Percentiles rank a stretch among this genome's conserved stretches.
Evolutionary conservation across 2,888 invertebrate species (phyloP).

Genomic region (Drosophila testacea): DNA sequence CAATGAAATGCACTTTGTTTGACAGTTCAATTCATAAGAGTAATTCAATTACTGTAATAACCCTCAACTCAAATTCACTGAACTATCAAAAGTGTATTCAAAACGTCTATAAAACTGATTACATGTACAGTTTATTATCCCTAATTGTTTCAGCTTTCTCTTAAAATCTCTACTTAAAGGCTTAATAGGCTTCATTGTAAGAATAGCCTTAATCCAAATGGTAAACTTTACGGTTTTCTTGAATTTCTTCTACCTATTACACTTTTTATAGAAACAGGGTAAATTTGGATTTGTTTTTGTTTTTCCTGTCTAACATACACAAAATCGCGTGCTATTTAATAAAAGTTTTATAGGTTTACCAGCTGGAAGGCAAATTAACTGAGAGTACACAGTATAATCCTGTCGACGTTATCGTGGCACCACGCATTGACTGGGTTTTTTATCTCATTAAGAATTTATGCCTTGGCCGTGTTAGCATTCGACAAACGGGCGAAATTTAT

Average conservation of each 20-base stretch:
- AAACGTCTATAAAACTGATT: not conserved
- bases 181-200: too few species aligned
- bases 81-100: conserved; percentile 1
- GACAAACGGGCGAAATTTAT: conserved; percentile 55
- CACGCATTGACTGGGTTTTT: conserved; percentile 44
- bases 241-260: too few species aligned
- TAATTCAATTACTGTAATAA: conserved; percentile 14
- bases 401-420: conserved; percentile 29
- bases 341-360: conserved; percentile 31
- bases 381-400: conserved; percentile 30
- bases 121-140: not conserved
- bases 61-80: not conserved
- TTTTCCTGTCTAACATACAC: not conserved
- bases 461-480: conserved; percentile 38
- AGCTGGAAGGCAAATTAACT: conserved; percentile 38
- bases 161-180: too few species aligned
- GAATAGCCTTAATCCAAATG: too few species aligned
- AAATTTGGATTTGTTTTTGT: conserved; percentile 5
- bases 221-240: too few species aligned
- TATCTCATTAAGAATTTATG: conserved; percentile 64
- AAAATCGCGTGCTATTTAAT: conserved; percentile 34
- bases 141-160: not conserved
- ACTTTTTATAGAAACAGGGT: too few species aligned
- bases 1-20: conserved; percentile 5
- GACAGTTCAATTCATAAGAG: not conserved